phyloP scores from a whole-genome alignment of 2,113 vertebrate genomes.

The Chloroceryle aenea region DNA sequence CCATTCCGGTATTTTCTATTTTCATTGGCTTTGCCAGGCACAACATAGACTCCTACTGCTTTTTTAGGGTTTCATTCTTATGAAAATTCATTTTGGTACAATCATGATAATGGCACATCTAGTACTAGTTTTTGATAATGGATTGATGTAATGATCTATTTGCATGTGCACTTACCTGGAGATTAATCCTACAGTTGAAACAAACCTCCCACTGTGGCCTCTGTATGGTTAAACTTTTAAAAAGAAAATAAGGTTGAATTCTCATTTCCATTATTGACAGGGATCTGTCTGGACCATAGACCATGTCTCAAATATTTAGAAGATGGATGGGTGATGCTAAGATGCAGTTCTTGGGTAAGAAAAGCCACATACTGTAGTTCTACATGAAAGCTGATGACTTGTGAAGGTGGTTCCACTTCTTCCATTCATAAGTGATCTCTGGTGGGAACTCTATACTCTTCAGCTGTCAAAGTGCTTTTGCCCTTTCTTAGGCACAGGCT shows the following conservation, averaged over 20 bases:
- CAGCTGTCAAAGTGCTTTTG: not conserved
- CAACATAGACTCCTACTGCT: not conserved
- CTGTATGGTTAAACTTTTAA: not conserved
- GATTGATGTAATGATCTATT: not conserved
- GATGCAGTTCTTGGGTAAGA: not conserved
- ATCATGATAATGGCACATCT: accelerated
- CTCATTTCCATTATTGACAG: accelerated
- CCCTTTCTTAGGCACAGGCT: not conserved
- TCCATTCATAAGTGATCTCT: not conserved
- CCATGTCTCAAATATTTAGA: accelerated
- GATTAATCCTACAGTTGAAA: not conserved
- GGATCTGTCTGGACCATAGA: not conserved
- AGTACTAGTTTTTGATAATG: not conserved
- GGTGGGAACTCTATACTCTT: not conserved
- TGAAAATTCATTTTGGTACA: not conserved
- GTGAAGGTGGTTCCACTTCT: not conserved
- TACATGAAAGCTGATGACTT: not conserved
- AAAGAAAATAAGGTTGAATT: not conserved
- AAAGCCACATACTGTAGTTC: not conserved
- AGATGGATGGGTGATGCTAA: not conserved
- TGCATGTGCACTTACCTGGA: not conserved
- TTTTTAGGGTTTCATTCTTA: not conserved
- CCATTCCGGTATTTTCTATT: not conserved
- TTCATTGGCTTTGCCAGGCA: not conserved
- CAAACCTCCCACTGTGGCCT: not conserved